phyloP scores from a whole-genome alignment of 2,888 invertebrate genomes.

The Sphaeridia pumilis region DNA sequence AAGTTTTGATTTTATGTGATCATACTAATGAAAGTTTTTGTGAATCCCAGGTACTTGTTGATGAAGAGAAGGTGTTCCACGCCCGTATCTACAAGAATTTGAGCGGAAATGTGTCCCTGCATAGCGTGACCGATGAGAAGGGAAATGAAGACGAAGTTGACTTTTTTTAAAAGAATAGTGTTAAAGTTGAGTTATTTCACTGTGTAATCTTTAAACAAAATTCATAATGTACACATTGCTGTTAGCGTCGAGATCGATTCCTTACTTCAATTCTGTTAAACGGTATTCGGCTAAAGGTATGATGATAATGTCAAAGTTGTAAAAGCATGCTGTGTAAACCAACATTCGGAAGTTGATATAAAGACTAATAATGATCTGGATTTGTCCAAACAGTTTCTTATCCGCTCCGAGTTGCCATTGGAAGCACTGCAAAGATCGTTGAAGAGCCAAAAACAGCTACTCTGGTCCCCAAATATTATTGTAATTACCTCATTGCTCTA shows the following conservation, averaged over 20 bases:
- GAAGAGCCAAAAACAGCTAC: constrained; percentile 17
- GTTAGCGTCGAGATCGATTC: too few relatives aligned
- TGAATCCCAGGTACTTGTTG: constrained; percentile 34
- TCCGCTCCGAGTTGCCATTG: constrained; percentile 21
- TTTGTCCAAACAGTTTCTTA: constrained; percentile 12
- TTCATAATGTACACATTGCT: too few relatives aligned
- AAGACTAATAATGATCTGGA: too few relatives aligned
- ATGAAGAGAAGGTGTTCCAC: constrained; percentile 38
- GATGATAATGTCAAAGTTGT: too few relatives aligned
- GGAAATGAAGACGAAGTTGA: constrained; percentile 35
- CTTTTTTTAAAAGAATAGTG: constrained; percentile 38
- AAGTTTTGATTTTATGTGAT: too few relatives aligned
- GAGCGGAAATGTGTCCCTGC: constrained; percentile 36
- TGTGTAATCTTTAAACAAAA: too few relatives aligned
- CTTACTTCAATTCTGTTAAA: too few relatives aligned
- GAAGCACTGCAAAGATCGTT: constrained; percentile 24
- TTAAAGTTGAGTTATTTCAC: too few relatives aligned
- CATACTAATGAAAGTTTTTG: not conserved
- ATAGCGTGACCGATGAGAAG: constrained; percentile 37
- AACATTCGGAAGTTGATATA: too few relatives aligned
- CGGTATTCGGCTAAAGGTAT: too few relatives aligned
- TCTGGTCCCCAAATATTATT: constrained; percentile 25
- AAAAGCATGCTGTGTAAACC: too few relatives aligned
- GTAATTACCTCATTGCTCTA: too few relatives aligned
- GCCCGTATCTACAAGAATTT: constrained; percentile 39